A percentile compares a stretch with the other conserved stretches of the same genome.
Evolutionary conservation across 2,888 invertebrate genomes (phyloP).

Genomic region (Eilema griseolum): DNA sequence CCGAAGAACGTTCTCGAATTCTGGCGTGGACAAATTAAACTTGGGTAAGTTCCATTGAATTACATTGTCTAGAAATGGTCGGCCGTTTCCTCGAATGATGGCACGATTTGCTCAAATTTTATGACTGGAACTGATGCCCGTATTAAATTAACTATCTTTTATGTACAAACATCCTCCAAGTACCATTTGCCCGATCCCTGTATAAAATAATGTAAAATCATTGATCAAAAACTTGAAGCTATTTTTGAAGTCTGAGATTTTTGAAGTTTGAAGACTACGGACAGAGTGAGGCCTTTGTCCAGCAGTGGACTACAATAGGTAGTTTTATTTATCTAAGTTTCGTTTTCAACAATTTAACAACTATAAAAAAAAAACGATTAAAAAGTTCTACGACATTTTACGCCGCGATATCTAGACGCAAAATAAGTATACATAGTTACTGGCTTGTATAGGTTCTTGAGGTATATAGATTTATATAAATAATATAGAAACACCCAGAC

Average conservation of each 20-base stretch:
- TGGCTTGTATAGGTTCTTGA: too few species aligned
- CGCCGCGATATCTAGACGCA: too few species aligned
- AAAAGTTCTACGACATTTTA: too few species aligned
- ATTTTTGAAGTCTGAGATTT: slow-evolving; percentile 11
- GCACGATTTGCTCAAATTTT: slow-evolving; percentile 39
- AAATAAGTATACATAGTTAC: too few species aligned
- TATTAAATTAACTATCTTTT: slow-evolving; percentile 24
- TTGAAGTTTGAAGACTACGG: too few species aligned
- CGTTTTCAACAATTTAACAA: too few species aligned
- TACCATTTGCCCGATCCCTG: slow-evolving; percentile 6
- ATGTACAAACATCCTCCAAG: slow-evolving; percentile 19
- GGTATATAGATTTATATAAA: too few species aligned
- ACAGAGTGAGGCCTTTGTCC: too few species aligned
- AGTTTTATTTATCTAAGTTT: too few species aligned
- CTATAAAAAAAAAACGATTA: too few species aligned
- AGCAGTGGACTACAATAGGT: too few species aligned
- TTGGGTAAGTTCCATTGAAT: slow-evolving; percentile 61
- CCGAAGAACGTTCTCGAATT: slow-evolving; percentile 37
- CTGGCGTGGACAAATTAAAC: slow-evolving; percentile 57
- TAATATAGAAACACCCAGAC: too few species aligned
- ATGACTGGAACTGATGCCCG: slow-evolving; percentile 27
- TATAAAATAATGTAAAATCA: slow-evolving; percentile 15
- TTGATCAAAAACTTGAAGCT: slow-evolving; percentile 11
- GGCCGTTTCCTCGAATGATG: slow-evolving; percentile 50
- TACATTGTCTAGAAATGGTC: slow-evolving; percentile 59